phyloP scores from a whole-genome alignment of 2,888 invertebrate species.

The Nephrotoma appendiculata region DNA sequence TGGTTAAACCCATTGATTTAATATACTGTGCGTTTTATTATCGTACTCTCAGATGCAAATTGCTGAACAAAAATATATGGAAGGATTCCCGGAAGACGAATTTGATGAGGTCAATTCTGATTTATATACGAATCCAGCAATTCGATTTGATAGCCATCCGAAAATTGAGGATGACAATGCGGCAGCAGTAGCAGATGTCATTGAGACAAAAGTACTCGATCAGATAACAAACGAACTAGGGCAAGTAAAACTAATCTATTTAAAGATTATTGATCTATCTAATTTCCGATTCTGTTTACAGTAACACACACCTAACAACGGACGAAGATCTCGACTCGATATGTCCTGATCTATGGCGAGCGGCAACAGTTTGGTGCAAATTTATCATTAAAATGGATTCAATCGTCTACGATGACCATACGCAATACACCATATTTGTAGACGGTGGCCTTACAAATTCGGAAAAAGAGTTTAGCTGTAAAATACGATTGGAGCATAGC shows the following conservation, averaged over 20 bases:
- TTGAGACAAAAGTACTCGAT: neutral
- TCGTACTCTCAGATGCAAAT: neutral
- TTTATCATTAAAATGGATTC: neutral
- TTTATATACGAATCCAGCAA: neutral
- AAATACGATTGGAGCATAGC: neutral
- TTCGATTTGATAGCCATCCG: neutral
- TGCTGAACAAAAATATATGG: neutral
- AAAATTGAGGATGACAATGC: neutral
- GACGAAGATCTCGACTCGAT: neutral
- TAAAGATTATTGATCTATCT: neutral
- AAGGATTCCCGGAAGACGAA: neutral
- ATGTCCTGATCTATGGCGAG: neutral
- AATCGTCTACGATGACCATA: neutral
- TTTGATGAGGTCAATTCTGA: neutral
- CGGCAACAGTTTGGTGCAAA: neutral
- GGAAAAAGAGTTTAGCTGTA: neutral
- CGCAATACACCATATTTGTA: neutral
- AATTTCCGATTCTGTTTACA: neutral
- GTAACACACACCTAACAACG: neutral
- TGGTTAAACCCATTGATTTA: neutral
- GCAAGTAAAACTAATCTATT: neutral
- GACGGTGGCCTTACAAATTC: neutral
- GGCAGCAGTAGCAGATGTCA: neutral
- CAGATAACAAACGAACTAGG: neutral
- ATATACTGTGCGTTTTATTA: neutral